phyloP scores from a whole-genome alignment of 1,140 invertebrate genomes.

The Idris sp. region DNA sequence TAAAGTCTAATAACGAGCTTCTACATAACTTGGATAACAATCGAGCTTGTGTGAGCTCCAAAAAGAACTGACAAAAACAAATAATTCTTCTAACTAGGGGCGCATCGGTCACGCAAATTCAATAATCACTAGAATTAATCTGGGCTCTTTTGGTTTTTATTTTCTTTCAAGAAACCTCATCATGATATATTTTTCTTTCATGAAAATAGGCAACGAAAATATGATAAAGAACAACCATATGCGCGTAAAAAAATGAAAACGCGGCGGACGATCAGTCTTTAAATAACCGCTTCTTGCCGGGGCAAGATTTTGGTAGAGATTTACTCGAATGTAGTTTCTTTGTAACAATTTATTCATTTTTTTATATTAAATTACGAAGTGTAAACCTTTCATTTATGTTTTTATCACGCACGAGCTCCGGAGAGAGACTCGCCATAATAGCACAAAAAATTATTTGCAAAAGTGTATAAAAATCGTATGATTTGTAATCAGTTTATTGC shows the following conservation, averaged over 20 bases:
- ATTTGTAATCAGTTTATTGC: slow-evolving; percentile 29
- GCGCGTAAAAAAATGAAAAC: slow-evolving; percentile 49
- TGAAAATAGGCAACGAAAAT: slow-evolving; percentile 42
- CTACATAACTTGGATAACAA: slow-evolving; percentile 49
- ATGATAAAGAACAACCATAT: slow-evolving; percentile 58
- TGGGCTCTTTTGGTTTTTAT: slow-evolving; percentile 15
- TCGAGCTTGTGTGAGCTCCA: slow-evolving; percentile 32
- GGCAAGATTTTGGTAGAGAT: slow-evolving; percentile 53
- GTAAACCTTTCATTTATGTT: slow-evolving; percentile 34
- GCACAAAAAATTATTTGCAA: slow-evolving; percentile 45
- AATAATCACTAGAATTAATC: slow-evolving; percentile 27
- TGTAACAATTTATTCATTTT: slow-evolving; percentile 41
- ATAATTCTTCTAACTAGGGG: slow-evolving; percentile 53
- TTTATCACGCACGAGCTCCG: neutral
- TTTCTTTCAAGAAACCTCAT: neutral
- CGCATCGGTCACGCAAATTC: slow-evolving; percentile 47
- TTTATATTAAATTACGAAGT: slow-evolving; percentile 38
- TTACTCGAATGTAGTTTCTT: slow-evolving; percentile 53
- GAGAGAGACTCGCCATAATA: slow-evolving; percentile 1
- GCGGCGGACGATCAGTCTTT: slow-evolving; percentile 59
- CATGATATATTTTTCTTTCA: too few relatives aligned
- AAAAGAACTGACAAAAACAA: too few relatives aligned
- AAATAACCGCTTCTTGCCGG: slow-evolving; percentile 53
- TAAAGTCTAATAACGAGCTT: slow-evolving; percentile 36
- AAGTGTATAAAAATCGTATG: slow-evolving; percentile 52